phyloP scores from a whole-genome alignment of 2,797 vertebrate species.

The Graptemys geographica region DNA sequence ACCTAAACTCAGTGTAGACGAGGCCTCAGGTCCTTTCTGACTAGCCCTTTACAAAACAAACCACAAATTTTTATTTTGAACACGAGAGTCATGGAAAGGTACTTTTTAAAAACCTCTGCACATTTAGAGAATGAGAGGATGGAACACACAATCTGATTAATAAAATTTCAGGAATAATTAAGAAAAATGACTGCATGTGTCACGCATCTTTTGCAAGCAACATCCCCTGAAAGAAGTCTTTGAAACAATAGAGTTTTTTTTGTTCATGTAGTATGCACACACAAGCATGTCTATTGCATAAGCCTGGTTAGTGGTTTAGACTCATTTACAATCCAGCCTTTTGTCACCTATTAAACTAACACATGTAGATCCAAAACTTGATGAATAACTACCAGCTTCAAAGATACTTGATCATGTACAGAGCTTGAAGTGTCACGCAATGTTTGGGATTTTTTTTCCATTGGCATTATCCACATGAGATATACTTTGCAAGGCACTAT shows the following conservation, averaged over 20 bases:
- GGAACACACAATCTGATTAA: not conserved
- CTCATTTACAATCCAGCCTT: slow-evolving; percentile 62
- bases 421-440: slow-evolving; percentile 14
- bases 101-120: slow-evolving; percentile 64
- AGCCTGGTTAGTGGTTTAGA: slow-evolving; percentile 55
- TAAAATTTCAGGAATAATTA: slow-evolving; percentile 71
- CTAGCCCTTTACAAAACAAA: slow-evolving; percentile 55
- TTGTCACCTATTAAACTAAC: slow-evolving; percentile 66
- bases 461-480: slow-evolving; percentile 63
- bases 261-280: slow-evolving; percentile 64
- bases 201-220: slow-evolving; percentile 17
- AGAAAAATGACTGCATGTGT: slow-evolving; percentile 54
- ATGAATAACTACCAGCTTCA: slow-evolving; percentile 59
- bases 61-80: slow-evolving; percentile 25
- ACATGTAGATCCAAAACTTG: slow-evolving; percentile 45
- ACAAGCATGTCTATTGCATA: slow-evolving; percentile 40
- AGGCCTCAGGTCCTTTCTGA: not conserved
- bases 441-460: slow-evolving; percentile 49
- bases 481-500: slow-evolving; percentile 62
- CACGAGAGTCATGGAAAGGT: slow-evolving; percentile 19
- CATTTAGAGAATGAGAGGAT: slow-evolving; percentile 36
- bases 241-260: slow-evolving; percentile 44
- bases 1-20: too few species aligned
- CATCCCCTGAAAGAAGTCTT: slow-evolving; percentile 49
- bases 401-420: slow-evolving; percentile 2